Evolutionary conservation across 2,888 invertebrate species (phyloP).

Genomic region (Tanytarsus gracilentus): DNA sequence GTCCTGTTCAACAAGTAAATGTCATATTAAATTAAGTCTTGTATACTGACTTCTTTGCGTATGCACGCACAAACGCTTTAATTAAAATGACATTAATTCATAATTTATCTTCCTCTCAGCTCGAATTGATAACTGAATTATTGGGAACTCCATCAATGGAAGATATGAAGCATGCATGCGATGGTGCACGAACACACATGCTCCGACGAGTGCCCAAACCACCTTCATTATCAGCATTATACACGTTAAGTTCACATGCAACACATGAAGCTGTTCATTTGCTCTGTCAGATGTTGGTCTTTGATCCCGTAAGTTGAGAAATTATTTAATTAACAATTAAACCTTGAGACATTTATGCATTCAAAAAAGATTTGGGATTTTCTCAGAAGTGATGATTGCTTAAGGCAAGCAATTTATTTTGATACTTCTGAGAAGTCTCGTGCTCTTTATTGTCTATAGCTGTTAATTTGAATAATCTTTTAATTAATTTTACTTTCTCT

Average conservation of each 20-base stretch:
- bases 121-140: slow-evolving; percentile 95
- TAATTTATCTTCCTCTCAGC: slow-evolving; percentile 46
- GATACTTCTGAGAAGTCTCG: too few relatives aligned
- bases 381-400: too few relatives aligned
- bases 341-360: not conserved
- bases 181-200: slow-evolving; percentile 89
- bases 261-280: slow-evolving; percentile 98
- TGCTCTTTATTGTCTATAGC: too few relatives aligned
- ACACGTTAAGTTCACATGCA: slow-evolving; percentile 85
- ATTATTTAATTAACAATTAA: not conserved
- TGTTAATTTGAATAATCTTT: too few relatives aligned
- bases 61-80: not conserved
- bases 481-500: slow-evolving; percentile 33
- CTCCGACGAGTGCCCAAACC: slow-evolving; percentile 77
- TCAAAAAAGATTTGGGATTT: not conserved
- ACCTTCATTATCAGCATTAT: slow-evolving; percentile 79
- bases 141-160: slow-evolving; percentile 91
- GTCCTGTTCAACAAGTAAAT: slow-evolving; percentile 90
- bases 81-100: slow-evolving; percentile 7
- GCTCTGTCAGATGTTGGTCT: slow-evolving; percentile 93
- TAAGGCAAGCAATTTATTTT: too few relatives aligned
- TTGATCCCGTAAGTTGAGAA: slow-evolving; percentile 81
- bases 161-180: slow-evolving; percentile 96
- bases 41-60: not conserved
- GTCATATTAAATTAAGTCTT: slow-evolving; percentile 21